Evolutionary conservation across 2,797 vertebrate species (phyloP).

Genomic region (Corythornis leucogaster): DNA sequence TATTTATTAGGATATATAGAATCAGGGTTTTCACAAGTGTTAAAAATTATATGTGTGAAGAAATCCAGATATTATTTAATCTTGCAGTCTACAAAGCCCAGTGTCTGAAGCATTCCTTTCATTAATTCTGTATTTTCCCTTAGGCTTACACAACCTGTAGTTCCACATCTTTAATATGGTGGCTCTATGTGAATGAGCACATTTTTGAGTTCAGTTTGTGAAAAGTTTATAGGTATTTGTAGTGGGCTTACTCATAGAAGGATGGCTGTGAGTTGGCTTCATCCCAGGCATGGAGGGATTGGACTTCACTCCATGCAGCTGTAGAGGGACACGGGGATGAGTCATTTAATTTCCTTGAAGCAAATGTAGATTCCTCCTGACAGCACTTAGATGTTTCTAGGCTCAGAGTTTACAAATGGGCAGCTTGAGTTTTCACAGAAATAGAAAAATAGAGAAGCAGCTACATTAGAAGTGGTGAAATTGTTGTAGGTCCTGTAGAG

Average conservation of each 20-base stretch:
- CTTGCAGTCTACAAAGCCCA: slow-evolving; percentile 17
- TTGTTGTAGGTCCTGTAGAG: slow-evolving; percentile 4
- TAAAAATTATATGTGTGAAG: not conserved
- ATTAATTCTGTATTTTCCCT: slow-evolving; percentile 17
- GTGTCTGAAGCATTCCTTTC: slow-evolving; percentile 6
- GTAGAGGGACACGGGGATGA: slow-evolving; percentile 11
- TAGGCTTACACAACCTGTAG: slow-evolving; percentile 5
- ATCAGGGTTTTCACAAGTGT: slow-evolving; percentile 15
- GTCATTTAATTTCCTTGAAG: slow-evolving; percentile 65
- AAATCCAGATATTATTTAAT: slow-evolving; percentile 14
- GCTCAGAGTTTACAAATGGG: slow-evolving; percentile 45
- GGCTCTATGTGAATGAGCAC: slow-evolving; percentile 1
- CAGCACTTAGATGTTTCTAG: slow-evolving; percentile 32
- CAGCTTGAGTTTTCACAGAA: slow-evolving; percentile 53
- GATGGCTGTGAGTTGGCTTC: slow-evolving; percentile 38
- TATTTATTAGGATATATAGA: slow-evolving; percentile 25
- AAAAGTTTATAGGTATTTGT: slow-evolving; percentile 10
- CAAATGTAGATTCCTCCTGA: slow-evolving; percentile 63
- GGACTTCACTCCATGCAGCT: not conserved
- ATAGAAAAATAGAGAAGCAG: slow-evolving; percentile 46
- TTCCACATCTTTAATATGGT: slow-evolving; percentile 22
- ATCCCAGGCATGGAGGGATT: not conserved
- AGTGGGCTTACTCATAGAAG: slow-evolving; percentile 43
- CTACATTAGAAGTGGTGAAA: slow-evolving; percentile 36
- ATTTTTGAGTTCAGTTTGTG: slow-evolving; percentile 20